phyloP scores from a whole-genome alignment of 2,888 invertebrate species.

The Tetanocera ferruginea region DNA sequence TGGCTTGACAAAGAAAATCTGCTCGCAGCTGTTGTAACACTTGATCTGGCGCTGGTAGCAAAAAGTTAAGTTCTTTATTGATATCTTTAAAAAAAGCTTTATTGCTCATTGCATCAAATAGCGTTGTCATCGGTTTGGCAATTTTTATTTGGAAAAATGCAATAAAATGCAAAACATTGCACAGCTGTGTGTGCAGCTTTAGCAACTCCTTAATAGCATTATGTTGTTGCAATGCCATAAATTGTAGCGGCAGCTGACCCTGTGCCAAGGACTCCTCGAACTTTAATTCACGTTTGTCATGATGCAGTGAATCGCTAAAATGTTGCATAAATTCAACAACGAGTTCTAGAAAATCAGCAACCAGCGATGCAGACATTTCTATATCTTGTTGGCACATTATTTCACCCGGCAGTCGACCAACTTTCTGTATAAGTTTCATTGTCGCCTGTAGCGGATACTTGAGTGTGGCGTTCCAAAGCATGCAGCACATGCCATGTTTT shows the following conservation, averaged over 20 bases:
- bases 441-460: constrained; percentile 83
- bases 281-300: constrained; percentile 62
- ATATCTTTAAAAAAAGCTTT: constrained; percentile 71
- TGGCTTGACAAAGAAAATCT: constrained; percentile 81
- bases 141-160: constrained; percentile 83
- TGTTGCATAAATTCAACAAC: constrained; percentile 63
- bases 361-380: constrained; percentile 77
- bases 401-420: constrained; percentile 88
- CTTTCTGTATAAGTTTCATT: constrained; percentile 83
- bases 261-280: constrained; percentile 67
- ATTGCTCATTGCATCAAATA: constrained; percentile 82
- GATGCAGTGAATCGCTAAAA: constrained; percentile 60
- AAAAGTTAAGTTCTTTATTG: constrained; percentile 73
- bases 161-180: constrained; percentile 82
- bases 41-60: constrained; percentile 77
- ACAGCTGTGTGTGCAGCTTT: constrained; percentile 84
- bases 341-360: constrained; percentile 77
- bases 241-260: constrained; percentile 74
- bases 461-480: constrained; percentile 92
- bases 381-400: constrained; percentile 84
- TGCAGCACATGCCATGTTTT: constrained; percentile 84
- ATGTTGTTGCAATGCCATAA: constrained; percentile 82
- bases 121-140: constrained; percentile 78
- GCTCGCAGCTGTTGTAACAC: constrained; percentile 78
- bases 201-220: constrained; percentile 82